Evolutionary conservation across 2,888 invertebrate genomes (phyloP).

Genomic region (Onchidella celtica): DNA sequence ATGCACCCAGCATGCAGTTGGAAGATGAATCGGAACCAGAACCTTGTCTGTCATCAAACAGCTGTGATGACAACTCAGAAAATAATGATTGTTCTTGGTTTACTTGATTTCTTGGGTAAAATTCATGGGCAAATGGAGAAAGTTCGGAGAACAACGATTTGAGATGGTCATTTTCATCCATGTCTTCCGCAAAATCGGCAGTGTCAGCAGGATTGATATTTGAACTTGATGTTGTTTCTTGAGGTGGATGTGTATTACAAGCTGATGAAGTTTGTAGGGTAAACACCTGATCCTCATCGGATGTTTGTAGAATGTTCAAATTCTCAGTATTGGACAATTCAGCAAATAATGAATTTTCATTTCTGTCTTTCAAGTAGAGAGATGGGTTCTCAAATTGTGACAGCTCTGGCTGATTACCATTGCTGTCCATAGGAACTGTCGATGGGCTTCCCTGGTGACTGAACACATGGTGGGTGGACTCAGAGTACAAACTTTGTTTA

Average conservation of each 20-base stretch:
- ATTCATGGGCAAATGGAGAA: not conserved
- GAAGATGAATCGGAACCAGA: constrained; percentile 36
- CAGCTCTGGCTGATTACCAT: constrained; percentile 1
- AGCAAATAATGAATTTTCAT: not conserved
- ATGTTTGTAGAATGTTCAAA: not conserved
- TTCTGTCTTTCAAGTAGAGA: not conserved
- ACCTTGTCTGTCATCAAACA: constrained; percentile 24
- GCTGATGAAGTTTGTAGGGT: not conserved
- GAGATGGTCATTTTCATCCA: not conserved
- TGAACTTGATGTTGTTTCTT: not conserved
- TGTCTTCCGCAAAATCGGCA: not conserved
- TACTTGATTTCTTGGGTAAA: not conserved
- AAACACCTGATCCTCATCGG: too few relatives aligned
- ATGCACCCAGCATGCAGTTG: constrained; percentile 35
- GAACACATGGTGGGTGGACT: not conserved
- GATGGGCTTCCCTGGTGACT: not conserved
- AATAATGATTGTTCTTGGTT: constrained; percentile 40
- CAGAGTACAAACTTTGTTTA: constrained; percentile 45
- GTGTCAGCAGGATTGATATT: not conserved
- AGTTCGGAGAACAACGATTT: constrained; percentile 32
- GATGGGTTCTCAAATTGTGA: constrained; percentile 14
- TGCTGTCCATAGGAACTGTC: not conserved
- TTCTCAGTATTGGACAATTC: not conserved
- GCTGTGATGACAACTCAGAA: constrained; percentile 37
- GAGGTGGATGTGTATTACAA: not conserved